Conservation (phyloP, 2,888 invertebrate genomes). For the Sylvicola cinctus region DNA sequence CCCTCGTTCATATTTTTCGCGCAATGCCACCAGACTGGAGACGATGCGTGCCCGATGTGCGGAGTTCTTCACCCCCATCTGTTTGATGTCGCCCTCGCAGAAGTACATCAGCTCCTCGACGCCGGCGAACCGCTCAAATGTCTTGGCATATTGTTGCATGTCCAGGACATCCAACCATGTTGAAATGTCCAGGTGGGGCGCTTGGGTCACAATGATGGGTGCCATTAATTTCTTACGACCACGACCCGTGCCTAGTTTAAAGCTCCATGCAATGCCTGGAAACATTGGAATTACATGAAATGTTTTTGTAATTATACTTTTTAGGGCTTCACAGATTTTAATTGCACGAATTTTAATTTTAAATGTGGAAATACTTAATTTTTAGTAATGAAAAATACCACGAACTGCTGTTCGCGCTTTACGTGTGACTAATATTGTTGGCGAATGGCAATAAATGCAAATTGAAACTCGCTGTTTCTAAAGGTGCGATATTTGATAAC, state of each 20-base stretch:
- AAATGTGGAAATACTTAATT: too few species aligned
- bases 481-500: too few species aligned
- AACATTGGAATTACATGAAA: constrained; percentile 4
- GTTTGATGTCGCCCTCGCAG: constrained; percentile 35
- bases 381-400: too few species aligned
- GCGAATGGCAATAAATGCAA: too few species aligned
- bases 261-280: constrained; percentile 27
- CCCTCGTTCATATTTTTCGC: constrained; percentile 36
- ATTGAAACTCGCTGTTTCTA: too few species aligned
- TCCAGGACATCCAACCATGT: constrained; percentile 40
- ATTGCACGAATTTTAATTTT: too few species aligned
- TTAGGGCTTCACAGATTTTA: not conserved
- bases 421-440: too few species aligned
- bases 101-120: constrained; percentile 36
- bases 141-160: constrained; percentile 29
- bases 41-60: constrained; percentile 41
- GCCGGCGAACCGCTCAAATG: constrained; percentile 21
- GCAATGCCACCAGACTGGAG: constrained; percentile 38
- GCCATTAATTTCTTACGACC: constrained; percentile 16
- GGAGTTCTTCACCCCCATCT: constrained; percentile 37
- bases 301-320: too few species aligned
- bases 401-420: too few species aligned
- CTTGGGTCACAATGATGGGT: constrained; percentile 10
- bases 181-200: constrained; percentile 30
- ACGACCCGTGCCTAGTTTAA: constrained; percentile 23